A percentile compares a stretch with the other conserved stretches of the same genome.
These are phyloP conservation scores for Entomobrya multifasciata DNA, from an alignment of 2,888 invertebrate genomes.

Conservation along the genomic window DNA sequence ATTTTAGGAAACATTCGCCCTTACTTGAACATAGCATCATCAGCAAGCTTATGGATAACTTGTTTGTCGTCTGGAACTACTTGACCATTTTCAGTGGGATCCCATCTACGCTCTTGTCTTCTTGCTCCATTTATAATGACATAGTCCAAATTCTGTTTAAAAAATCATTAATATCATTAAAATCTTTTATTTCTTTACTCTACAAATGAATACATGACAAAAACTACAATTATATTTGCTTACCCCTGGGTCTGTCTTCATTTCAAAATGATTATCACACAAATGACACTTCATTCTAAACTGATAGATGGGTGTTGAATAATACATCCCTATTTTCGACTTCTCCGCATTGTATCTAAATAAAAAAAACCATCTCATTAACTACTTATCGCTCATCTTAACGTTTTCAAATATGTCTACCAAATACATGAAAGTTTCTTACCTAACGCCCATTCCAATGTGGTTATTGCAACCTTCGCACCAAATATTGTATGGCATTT, in stretches of 20 bases:
- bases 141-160: slow-evolving; percentile 94
- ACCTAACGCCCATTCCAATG: slow-evolving; percentile 98
- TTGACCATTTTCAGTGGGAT: slow-evolving; percentile 97
- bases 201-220: too few relatives aligned
- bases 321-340: slow-evolving; percentile 97
- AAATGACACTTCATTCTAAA: slow-evolving; percentile 99
- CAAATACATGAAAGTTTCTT: neutral
- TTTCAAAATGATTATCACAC: slow-evolving; percentile 98
- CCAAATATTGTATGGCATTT: slow-evolving; percentile 99
- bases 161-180: too few relatives aligned
- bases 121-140: slow-evolving; percentile 96
- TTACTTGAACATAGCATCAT: slow-evolving; percentile 95
- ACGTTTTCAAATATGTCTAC: too few relatives aligned
- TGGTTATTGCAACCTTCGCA: slow-evolving; percentile 99
- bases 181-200: too few relatives aligned
- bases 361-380: neutral
- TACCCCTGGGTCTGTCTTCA: slow-evolving; percentile 98
- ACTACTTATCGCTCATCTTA: too few relatives aligned
- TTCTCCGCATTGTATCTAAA: slow-evolving; percentile 96
- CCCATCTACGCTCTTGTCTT: slow-evolving; percentile 98
- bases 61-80: slow-evolving; percentile 95
- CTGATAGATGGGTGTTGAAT: slow-evolving; percentile 97
- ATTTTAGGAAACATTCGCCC: too few relatives aligned
- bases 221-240: too few relatives aligned
- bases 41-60: slow-evolving; percentile 92